Conservation (phyloP, 1,140 invertebrate species). For the Babylonia areolata region DNA sequence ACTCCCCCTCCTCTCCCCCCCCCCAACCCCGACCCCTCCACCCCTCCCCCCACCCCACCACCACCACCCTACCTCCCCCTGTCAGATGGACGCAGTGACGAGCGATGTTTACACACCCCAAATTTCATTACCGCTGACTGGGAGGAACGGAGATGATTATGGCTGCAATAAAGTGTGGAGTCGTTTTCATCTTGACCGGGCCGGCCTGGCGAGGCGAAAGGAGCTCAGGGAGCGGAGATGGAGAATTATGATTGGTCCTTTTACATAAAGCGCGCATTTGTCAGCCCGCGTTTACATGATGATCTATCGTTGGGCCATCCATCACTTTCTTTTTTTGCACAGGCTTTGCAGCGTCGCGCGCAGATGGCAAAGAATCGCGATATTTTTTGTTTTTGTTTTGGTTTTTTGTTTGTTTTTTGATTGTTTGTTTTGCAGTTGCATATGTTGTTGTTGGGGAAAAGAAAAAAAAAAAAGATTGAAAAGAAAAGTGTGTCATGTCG, state of each 20-base stretch:
- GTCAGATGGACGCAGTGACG: background rate
- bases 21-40: background rate
- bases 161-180: slow-evolving; percentile 10
- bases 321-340: background rate
- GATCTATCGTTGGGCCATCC: background rate
- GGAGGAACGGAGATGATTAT: background rate
- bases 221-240: background rate
- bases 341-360: background rate
- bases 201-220: background rate
- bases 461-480: too few species aligned
- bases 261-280: background rate
- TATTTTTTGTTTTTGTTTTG: background rate
- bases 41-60: too few species aligned
- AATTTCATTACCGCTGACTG: background rate
- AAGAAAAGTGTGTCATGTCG: background rate
- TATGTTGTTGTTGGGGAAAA: too few species aligned
- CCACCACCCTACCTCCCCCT: background rate
- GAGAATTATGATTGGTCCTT: slow-evolving; percentile 6
- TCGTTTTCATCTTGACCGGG: background rate
- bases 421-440: too few species aligned
- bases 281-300: background rate
- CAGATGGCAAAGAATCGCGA: background rate
- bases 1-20: too few species aligned
- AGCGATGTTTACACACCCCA: slow-evolving; percentile 6
- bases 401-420: too few species aligned